Evolutionary conservation across 2,113 vertebrate genomes (phyloP).

Genomic region (Gobiocypris rarus): DNA sequence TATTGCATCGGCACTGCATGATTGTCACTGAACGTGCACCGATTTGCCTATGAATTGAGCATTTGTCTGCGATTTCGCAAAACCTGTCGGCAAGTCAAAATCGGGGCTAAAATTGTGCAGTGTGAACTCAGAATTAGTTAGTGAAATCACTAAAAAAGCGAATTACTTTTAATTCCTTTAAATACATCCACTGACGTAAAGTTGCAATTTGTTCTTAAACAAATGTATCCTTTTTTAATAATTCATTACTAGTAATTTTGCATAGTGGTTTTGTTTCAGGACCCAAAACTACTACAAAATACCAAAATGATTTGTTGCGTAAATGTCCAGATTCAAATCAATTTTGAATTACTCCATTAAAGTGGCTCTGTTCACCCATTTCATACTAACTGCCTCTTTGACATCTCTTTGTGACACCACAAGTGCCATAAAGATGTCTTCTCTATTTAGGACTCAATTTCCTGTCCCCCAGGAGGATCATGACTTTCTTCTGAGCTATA

Average conservation of each 20-base stretch:
- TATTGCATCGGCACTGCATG: no score
- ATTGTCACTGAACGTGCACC: no score
- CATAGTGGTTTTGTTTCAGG: neutral
- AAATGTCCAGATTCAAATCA: neutral
- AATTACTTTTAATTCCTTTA: neutral
- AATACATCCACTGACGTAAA: neutral
- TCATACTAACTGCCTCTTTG: slow-evolving; percentile 31
- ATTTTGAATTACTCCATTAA: slow-evolving; percentile 42
- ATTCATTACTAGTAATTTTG: neutral
- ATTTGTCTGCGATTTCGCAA: no score
- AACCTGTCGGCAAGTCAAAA: no score
- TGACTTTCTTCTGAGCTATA: slow-evolving; percentile 43
- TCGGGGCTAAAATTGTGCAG: no score
- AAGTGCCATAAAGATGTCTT: slow-evolving; percentile 33
- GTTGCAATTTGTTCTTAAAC: neutral
- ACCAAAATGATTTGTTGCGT: neutral
- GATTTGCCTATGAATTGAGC: no score
- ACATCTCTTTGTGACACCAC: slow-evolving; percentile 34
- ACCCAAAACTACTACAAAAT: neutral
- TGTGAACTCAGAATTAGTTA: no score
- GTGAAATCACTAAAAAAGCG: neutral
- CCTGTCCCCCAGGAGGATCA: slow-evolving; percentile 5
- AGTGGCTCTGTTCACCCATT: neutral
- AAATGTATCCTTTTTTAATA: neutral
- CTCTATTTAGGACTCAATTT: slow-evolving; percentile 39